These are phyloP conservation scores for Ptilonorhynchus violaceus DNA, from an alignment of 2,113 vertebrate species.

Conservation along the genomic window DNA sequence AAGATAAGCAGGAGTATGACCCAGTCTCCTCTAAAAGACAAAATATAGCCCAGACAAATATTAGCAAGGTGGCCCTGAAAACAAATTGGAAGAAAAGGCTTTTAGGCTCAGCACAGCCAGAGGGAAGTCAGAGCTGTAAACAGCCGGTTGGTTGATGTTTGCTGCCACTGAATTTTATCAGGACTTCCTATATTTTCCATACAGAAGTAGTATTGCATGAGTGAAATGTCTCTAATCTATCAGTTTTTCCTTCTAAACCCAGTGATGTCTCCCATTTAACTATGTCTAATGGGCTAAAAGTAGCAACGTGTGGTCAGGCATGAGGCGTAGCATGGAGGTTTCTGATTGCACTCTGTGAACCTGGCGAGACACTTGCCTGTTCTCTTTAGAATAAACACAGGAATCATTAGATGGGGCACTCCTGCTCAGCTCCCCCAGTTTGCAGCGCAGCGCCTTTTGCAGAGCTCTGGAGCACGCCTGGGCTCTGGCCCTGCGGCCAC, in stretches of 20 bases:
- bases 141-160: not conserved
- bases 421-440: not conserved
- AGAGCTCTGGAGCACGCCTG: not conserved
- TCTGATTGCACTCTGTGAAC: not conserved
- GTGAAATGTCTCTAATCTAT: not conserved
- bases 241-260: not conserved
- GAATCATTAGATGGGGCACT: not conserved
- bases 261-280: not conserved
- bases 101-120: not conserved
- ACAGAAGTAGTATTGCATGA: not conserved
- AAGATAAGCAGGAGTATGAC: not conserved
- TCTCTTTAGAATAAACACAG: not conserved
- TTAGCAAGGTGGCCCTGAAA: not conserved
- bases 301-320: rapidly evolving
- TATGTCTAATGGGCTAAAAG: not conserved
- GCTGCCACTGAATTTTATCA: not conserved
- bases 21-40: not conserved
- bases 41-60: not conserved
- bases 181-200: not conserved
- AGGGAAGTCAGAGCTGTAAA: not conserved
- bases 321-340: not conserved
- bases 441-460: not conserved
- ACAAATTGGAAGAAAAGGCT: not conserved
- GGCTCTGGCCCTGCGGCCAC: rapidly evolving
- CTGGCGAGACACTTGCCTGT: not conserved